phyloP scores from a whole-genome alignment of 64 coral and sea anemone species.

The Montipora capricornis region DNA sequence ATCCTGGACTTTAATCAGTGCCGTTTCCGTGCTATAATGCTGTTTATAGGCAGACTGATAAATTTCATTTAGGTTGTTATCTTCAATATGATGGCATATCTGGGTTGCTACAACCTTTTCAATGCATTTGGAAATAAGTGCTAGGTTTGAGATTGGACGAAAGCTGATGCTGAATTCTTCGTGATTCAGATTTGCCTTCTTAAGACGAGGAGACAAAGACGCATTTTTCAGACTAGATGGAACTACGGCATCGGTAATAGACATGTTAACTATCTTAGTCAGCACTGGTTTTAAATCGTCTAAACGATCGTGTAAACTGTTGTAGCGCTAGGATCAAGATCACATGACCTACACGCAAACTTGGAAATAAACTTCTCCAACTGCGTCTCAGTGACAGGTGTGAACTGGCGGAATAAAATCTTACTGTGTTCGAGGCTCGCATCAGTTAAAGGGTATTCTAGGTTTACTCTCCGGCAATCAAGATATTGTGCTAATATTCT shows the following conservation, averaged over 20 bases:
- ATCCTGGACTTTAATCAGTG: neutral
- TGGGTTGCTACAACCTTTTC: slow-evolving; percentile 13
- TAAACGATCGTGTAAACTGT: neutral
- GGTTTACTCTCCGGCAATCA: neutral
- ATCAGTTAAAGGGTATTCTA: neutral
- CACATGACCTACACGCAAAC: slow-evolving; percentile 36
- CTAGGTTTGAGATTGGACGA: slow-evolving; percentile 26
- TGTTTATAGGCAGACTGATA: neutral
- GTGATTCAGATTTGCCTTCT: neutral
- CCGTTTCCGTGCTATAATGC: neutral
- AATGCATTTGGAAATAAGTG: slow-evolving; percentile 11
- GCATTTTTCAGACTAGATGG: neutral
- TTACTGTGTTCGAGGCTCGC: neutral
- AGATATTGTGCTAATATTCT: neutral
- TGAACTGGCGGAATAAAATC: slow-evolving; percentile 2
- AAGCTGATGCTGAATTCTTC: slow-evolving; percentile 16
- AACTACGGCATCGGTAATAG: neutral
- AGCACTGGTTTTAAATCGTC: slow-evolving; percentile 6
- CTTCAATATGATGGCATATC: neutral
- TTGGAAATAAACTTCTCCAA: slow-evolving; percentile 12
- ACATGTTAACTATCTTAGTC: slow-evolving; percentile 28
- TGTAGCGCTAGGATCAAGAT: slow-evolving; percentile 28
- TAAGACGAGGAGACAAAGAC: neutral
- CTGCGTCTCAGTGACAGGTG: slow-evolving; percentile 40
- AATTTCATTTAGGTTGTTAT: neutral